These are phyloP conservation scores for Cyaniris semiargus DNA, from an alignment of 2,888 invertebrate species.

Conservation along the genomic window DNA sequence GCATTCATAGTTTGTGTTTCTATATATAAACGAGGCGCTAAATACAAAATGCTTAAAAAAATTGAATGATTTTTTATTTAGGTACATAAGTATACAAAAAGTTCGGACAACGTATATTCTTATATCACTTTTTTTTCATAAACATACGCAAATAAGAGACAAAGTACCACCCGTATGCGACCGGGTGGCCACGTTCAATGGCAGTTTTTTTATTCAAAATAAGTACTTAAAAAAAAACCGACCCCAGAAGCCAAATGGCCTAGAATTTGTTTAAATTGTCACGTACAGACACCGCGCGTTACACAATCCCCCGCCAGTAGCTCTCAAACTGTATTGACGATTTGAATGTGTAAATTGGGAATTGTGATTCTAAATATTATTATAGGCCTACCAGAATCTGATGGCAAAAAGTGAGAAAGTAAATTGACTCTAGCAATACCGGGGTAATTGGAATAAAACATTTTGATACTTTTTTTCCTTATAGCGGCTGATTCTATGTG, in stretches of 20 bases:
- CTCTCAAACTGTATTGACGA: slow-evolving; percentile 51
- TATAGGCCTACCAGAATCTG: too few species aligned
- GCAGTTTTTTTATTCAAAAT: slow-evolving; percentile 74
- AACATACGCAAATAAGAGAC: slow-evolving; percentile 37
- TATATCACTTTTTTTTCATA: not conserved
- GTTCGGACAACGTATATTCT: too few species aligned
- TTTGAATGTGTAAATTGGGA: slow-evolving; percentile 33
- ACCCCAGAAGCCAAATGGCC: slow-evolving; percentile 80
- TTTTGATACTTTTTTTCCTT: too few species aligned
- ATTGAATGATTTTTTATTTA: too few species aligned
- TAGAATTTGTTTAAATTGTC: slow-evolving; percentile 82
- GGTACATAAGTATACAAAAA: too few species aligned
- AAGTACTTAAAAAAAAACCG: slow-evolving; percentile 67
- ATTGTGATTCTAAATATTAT: not conserved
- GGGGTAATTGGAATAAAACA: too few species aligned
- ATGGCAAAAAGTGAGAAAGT: too few species aligned
- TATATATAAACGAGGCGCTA: too few species aligned
- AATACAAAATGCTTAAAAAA: too few species aligned
- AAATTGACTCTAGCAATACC: too few species aligned
- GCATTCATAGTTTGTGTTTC: too few species aligned
- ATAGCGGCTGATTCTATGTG: too few species aligned
- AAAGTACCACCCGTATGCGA: slow-evolving; percentile 64
- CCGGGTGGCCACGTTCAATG: slow-evolving; percentile 64
- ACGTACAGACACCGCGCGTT: slow-evolving; percentile 77
- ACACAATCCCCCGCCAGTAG: slow-evolving; percentile 64